Evolutionary conservation across 2,888 invertebrate species (phyloP).

Genomic region (Callinectes sapidus): DNA sequence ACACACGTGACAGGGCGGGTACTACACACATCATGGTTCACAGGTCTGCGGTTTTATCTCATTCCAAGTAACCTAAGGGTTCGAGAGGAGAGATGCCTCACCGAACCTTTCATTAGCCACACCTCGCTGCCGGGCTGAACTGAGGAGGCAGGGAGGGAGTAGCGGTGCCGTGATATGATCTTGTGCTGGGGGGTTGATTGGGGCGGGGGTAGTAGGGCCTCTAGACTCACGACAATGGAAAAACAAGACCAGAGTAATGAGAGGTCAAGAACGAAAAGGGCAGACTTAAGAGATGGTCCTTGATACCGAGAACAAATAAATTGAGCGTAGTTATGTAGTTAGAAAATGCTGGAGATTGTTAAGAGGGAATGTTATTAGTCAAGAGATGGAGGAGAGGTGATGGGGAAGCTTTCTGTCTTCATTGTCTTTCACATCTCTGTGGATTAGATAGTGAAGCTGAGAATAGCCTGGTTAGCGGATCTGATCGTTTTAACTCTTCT

Average conservation of each 20-base stretch:
- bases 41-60: background rate
- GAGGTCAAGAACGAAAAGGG: background rate
- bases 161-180: background rate
- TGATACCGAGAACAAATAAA: background rate
- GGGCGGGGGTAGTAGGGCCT: too few relatives aligned
- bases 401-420: too few relatives aligned
- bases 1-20: background rate
- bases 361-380: background rate
- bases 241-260: background rate
- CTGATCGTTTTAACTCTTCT: too few relatives aligned
- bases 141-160: background rate
- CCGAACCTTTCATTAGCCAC: background rate
- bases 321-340: background rate
- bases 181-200: too few relatives aligned
- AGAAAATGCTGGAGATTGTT: background rate
- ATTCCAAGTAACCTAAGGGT: background rate
- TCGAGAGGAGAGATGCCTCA: background rate
- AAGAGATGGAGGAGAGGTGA: background rate
- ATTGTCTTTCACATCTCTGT: too few relatives aligned
- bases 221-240: background rate
- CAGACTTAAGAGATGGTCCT: background rate
- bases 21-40: background rate
- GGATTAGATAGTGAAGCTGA: too few relatives aligned
- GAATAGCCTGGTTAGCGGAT: too few relatives aligned
- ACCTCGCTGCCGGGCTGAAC: background rate